Percentiles rank a stretch among this genome's conserved stretches.
Conservation (phyloP, 2,797 vertebrate genomes). For the Phrynocephalus vlangalii region DNA sequence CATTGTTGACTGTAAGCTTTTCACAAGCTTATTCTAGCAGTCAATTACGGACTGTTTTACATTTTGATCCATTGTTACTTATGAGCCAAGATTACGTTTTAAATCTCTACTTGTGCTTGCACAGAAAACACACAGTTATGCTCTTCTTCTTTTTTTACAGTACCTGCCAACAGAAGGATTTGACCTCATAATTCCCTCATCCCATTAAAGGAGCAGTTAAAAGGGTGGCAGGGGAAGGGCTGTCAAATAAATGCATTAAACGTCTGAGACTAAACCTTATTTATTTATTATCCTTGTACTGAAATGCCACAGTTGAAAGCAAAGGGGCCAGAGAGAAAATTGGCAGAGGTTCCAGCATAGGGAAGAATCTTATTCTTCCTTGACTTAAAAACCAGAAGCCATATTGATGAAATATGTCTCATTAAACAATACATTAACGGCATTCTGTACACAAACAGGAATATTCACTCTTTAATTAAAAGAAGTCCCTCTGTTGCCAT, state of each 20-base stretch:
- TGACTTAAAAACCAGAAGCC: slow-evolving; percentile 59
- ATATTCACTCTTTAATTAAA: slow-evolving; percentile 45
- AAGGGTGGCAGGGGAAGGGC: slow-evolving; percentile 30
- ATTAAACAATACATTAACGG: slow-evolving; percentile 62
- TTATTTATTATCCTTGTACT: slow-evolving; percentile 50
- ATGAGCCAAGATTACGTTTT: not conserved
- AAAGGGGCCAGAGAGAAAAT: slow-evolving; percentile 59
- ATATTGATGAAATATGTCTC: slow-evolving; percentile 62
- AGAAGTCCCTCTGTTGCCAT: slow-evolving; percentile 41
- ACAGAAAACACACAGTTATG: slow-evolving; percentile 30
- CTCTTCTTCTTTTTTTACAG: slow-evolving; percentile 10
- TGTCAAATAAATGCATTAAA: slow-evolving; percentile 62
- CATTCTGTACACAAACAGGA: slow-evolving; percentile 61
- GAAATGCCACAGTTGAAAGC: slow-evolving; percentile 62
- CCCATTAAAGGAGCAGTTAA: slow-evolving; percentile 55
- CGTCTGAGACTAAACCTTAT: slow-evolving; percentile 62
- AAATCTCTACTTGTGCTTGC: not conserved
- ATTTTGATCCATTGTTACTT: not conserved
- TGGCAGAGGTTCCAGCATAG: slow-evolving; percentile 64
- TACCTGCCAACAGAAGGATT: slow-evolving; percentile 38
- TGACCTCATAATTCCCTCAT: slow-evolving; percentile 37
- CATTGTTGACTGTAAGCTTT: not conserved
- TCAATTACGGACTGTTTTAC: not conserved
- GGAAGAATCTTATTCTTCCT: slow-evolving; percentile 57
- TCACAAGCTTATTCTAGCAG: not conserved